A percentile compares a stretch with the other conserved stretches of the same genome.
Conservation (phyloP, 2,113 vertebrate species). For the Lamprotornis superbus region DNA sequence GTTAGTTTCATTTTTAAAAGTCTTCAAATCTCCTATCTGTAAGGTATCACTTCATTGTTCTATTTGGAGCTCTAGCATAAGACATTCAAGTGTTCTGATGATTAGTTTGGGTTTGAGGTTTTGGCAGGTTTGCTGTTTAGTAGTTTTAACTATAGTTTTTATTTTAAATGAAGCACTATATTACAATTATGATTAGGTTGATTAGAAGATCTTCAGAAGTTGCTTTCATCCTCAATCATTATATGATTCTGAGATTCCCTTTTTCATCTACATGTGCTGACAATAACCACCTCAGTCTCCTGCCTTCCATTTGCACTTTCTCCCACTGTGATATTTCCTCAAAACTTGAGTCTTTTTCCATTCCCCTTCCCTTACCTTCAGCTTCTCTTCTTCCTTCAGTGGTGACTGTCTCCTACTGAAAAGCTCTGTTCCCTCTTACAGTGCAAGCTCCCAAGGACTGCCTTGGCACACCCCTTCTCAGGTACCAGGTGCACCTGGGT, state of each 20-base stretch:
- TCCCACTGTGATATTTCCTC: not conserved
- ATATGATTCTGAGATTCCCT: not conserved
- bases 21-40: not conserved
- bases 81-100: not conserved
- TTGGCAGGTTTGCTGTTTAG: rapidly evolving
- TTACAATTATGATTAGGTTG: not conserved
- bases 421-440: not conserved
- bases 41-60: not conserved
- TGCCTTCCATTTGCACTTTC: not conserved
- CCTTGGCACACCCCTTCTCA: not conserved
- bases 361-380: not conserved
- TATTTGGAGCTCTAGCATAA: not conserved
- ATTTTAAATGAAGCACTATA: not conserved
- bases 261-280: not conserved
- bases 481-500: too few relatives aligned
- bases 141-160: not conserved
- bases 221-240: not conserved
- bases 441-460: not conserved
- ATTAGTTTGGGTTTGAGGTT: not conserved
- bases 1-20: not conserved
- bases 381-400: not conserved
- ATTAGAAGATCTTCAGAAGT: not conserved
- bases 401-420: not conserved
- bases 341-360: not conserved
- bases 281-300: not conserved